Base-by-base conservation (phyloP, 1,140 invertebrate genomes). In the Euschistus heros region DNA sequence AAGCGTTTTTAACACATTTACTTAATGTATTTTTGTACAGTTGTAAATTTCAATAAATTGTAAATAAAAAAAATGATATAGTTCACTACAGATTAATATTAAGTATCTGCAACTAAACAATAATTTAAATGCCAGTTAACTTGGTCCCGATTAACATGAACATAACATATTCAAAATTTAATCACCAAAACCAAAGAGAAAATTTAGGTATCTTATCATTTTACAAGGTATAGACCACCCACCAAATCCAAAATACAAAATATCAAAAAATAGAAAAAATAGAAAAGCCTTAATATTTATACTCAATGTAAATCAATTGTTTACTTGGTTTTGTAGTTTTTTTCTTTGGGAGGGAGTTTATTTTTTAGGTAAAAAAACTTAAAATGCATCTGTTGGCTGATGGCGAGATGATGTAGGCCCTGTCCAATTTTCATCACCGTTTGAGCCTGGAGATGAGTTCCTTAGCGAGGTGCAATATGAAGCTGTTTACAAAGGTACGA, bases 351-450 rank as follows among this genome's bases (percentile, higher is more conserved):
- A 18, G 10, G 14, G n/a, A n/a, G 3, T 22, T n/a, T n/a, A n/a
- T 6, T 1, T 50, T 20, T 6, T 7, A n/a, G n/a, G 6, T n/a
- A 1, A 18, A 4, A 50, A 20, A 50, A 20, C n/a, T 22, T 50
- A 20, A 50, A 20, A 50, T 50, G 47, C 17, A 7, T 50, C n/a
- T 18, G 47, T 20, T 18, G 22, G 47, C 22, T 50, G 22, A 3
- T 50, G n/a, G 5, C 47, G 47, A 7, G 47, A 50, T 2, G 10
- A 50, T n/a, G n/a, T n/a, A 18, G n/a, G 47, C 22, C 47, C 47
- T n/a, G n/a, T 20, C 47, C 47, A 50, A 50, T 50, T 50, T 50
- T 50, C 47, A 50, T 50, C 47, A 50, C n/a, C n/a, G n/a, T 18
- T 20, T 6, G 47, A 50, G 47, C 47, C n/a, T 50, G 47, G 7